Base-by-base conservation (phyloP, 2,113 vertebrate genomes). In the Seriola aureovittata region DNA sequence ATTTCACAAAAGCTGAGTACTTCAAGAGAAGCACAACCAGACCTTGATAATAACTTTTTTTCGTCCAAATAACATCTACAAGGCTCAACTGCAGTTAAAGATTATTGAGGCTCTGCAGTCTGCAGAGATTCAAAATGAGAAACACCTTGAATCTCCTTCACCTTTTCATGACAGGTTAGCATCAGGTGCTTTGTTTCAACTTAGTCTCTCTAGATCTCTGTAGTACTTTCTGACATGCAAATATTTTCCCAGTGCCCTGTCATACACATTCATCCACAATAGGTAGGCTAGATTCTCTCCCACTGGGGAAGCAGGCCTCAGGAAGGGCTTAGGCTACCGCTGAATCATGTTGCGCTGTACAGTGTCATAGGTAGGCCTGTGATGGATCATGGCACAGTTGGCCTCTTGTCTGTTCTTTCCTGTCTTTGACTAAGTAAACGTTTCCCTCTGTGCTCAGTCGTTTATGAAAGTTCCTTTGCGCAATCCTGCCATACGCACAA, bases 391-490 rank as follows among this genome's bases (percentile, higher is more conserved):
- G 87, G 76, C 90, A 86, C 85, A 78, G 86, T 91, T 89, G 87
- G 84, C 85, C 87, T 89, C 78, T 42, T 42, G 87, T 77, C 78
- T 87, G 80, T 85, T 88, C 89, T 89, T 91, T 93, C 88, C 87
- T 92, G 90, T 90, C 88, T 91, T 83, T 90, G 89, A 90, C 90
- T 90, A 89, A 90, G 85, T 92, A 92, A 93, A 93, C 73, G 92
- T 91, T 93, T 93, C 92, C 91, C 89, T 93, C 90, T 91, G 92
- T 88, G 88, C 78, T 84, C 83, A 55, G 66, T 78, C 68, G 74
- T 89, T 88, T 88, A 86, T 88, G 87, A 92, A 88, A 86, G 81
- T 66, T 84, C 55, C n/a, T 88, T 91, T 91, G 82, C 89, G 82
- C 86, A 91, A 89, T 82, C 75, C 69, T 79, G 71, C 70, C 88